Base-by-base conservation (phyloP, 2,797 vertebrate species). In the Catostomus latipinnis region DNA sequence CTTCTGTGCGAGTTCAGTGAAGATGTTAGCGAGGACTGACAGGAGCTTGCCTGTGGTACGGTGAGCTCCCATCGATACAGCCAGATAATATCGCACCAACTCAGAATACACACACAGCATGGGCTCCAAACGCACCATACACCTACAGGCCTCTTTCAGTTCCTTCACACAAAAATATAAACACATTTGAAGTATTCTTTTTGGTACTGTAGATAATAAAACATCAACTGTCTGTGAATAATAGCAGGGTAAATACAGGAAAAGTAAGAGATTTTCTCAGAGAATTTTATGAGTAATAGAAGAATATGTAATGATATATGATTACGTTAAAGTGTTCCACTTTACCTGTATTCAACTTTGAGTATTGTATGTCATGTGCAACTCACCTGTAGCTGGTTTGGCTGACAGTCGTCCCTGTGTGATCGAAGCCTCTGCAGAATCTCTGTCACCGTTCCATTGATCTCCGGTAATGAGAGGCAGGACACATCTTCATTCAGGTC, bases 1-100 rank as follows among this genome's bases (percentile, higher is more conserved):
- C 96, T 99, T 98, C 78, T 95, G 96, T 62, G 95, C 95, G 0
- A 99, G 95, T 82, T 98, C 95, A 0, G 96, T 95, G 88, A 99
- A 99, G 92, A 98, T 83, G 86, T 92, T 93, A 16, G 95, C 90
- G 76, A 99, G 91, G 46, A 98, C 94, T 4, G 95, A 96, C 67
- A 99, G 94, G 76, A 99, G 89, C 71, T 99, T 99, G 0, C 94
- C 96, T 0, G 96, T 96, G 89, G 94, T 95, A 62, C 97, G 92
- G 87, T 99, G 98, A 74, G 94, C 94, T 8, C 94, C 95, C 90
- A 99, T 82, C 1, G 93, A 94, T 80, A 96, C 74, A 0, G 92
- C 93, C 88, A 99, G 83, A 87, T 96, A 98, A 92, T 96, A 96
- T 9, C 96, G 93, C 73, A 96, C 87, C 13, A 98, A 89, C 81